Base-by-base conservation (phyloP, 2,797 vertebrate species). In the Anguilla obscura region DNA sequence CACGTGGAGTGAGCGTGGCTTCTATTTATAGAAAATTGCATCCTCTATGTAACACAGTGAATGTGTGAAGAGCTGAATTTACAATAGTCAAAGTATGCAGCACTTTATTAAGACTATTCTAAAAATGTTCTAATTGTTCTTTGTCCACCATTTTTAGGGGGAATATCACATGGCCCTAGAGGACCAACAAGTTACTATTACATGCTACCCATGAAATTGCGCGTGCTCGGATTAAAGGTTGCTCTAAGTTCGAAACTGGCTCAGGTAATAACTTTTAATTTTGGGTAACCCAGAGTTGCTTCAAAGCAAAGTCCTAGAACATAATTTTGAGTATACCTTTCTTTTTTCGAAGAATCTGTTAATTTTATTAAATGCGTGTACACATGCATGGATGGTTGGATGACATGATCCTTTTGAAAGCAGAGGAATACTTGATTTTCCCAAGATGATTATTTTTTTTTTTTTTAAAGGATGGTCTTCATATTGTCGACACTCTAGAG, bases 131-230 rank as follows among this genome's bases (percentile, higher is more conserved):
- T 18, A 85, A 58, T 54, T 80, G 69, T 33, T 40, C 54, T 0
- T 87, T 48, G 80, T 63, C 9, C 54, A 3, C 84, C 33, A 16
- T 12, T 66, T 89, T 0, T 94, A 99, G 98, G 98, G 27, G 98
- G 98, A 0, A 87, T 97, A 2, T 89, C 95, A 85, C 97, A 97
- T 0, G 98, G 98, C 12, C 98, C 98, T 2, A 94, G 98, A 79
- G 98, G 98, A 0, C 98, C 98, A 33, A 98, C 93, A 9, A 98
- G 98, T 86, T 99, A 97, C 91, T 98, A 96, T 92, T 98, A 98
- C 94, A 98, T 99, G 98, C 54, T 98, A 82, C 98, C 98, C 88
- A 97, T 99, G 97, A 97, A 97, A 71, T 89, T 98, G 0, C 94
- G 97, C 3, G 97, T 97, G 0, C 92, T 94, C 82, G 98, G 97